Base-by-base conservation (phyloP, 2,888 invertebrate species). In the Tanypteryx hageni region DNA sequence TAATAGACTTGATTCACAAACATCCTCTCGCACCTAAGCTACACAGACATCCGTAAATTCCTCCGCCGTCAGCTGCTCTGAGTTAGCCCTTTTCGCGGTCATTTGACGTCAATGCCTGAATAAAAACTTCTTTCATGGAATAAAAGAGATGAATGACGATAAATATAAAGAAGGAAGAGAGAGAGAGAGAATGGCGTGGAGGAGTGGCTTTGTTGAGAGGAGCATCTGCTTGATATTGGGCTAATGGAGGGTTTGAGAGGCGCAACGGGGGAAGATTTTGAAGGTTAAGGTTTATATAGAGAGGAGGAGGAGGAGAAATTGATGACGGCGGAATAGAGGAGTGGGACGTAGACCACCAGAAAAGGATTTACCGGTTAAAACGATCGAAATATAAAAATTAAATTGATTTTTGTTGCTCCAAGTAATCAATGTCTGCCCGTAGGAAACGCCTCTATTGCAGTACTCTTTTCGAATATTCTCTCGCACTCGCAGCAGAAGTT, bases 161-260 rank as follows among this genome's bases (percentile, higher is more conserved):
- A 27, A 76, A 76, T 27, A 68, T n/a, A 68, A n/a, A n/a, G 22
- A 68, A 68, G n/a, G 68, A 68, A 68, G 68, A 68, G 64, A 68
- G 9, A 68, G 68, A 68, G 22, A 68, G n/a, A 8, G 68, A n/a
- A 9, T 18, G 22, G 27, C 22, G 76, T 27, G 76, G 13, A 76
- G 16, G 76, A 27, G 76, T 76, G 22, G 22, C 27, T 76, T 76
- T 13, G 22, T 27, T 76, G 14, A 76, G 76, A 18, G 22, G 76
- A 76, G 18, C 76, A 76, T 76, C 76, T 76, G 76, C 11, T 76
- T 76, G 27, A 22, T 76, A 76, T 76, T 76, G 27, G 68, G 76
- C 76, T 76, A 27, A 76, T 76, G 76, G 76, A 76, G 76, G 22
- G 13, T 13, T 68, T 10, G 68, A 68, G 68, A 68, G 22, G 9